These are phyloP conservation scores for Tragopan temminckii DNA, from an alignment of 2,797 vertebrate genomes.

Conservation along the genomic window DNA sequence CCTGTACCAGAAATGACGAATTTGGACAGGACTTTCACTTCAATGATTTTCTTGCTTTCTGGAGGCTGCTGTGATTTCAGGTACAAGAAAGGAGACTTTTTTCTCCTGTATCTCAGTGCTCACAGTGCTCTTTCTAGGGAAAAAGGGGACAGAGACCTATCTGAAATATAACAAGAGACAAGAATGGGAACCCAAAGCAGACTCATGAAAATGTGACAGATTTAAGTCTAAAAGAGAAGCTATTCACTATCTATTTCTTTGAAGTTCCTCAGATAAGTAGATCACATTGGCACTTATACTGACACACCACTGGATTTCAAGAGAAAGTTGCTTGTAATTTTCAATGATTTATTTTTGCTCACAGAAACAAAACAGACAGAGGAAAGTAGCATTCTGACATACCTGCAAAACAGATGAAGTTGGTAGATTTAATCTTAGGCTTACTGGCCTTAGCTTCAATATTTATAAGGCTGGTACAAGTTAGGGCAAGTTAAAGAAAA, in stretches of 20 bases:
- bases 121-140: background rate
- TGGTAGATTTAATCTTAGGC: constrained; percentile 37
- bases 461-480: constrained; percentile 46
- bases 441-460: constrained; percentile 14
- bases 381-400: background rate
- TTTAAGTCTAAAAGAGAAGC: background rate
- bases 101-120: background rate
- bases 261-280: background rate
- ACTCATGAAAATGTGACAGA: background rate
- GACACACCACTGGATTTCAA: background rate
- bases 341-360: background rate
- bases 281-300: background rate
- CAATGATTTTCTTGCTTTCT: background rate
- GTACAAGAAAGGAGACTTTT: background rate
- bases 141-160: background rate
- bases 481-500: constrained; percentile 21
- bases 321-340: background rate
- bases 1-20: background rate
- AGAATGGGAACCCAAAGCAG: background rate
- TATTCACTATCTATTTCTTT: background rate
- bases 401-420: background rate
- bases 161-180: background rate
- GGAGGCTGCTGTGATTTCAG: background rate
- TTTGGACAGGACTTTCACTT: background rate
- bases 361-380: background rate